phyloP scores from a whole-genome alignment of 2,888 invertebrate species.

The Rutpela maculata region DNA sequence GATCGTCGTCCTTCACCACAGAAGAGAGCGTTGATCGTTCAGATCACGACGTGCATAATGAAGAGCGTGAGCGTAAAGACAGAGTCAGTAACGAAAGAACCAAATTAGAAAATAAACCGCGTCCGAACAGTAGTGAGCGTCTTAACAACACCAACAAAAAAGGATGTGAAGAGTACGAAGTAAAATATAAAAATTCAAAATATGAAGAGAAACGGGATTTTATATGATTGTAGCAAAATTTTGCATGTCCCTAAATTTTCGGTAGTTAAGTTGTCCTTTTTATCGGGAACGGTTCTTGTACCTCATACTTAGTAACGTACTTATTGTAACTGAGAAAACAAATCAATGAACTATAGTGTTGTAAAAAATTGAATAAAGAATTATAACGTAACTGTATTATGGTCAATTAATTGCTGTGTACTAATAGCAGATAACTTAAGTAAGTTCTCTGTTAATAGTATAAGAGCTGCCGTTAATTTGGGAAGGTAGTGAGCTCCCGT shows the following conservation, averaged over 20 bases:
- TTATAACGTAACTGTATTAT: too few relatives aligned
- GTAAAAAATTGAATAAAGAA: neutral
- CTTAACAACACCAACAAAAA: neutral
- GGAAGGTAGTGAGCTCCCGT: too few relatives aligned
- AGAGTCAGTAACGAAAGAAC: neutral
- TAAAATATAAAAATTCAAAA: conserved; percentile 31
- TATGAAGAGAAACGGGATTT: conserved; percentile 31
- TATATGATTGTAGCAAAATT: conserved; percentile 9
- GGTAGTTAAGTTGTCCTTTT: neutral
- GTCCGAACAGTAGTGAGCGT: neutral
- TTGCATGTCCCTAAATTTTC: neutral
- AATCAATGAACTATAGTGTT: neutral
- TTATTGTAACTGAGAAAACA: neutral
- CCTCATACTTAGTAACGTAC: neutral
- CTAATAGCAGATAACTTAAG: too few relatives aligned
- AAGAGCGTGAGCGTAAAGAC: neutral
- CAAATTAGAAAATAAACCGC: neutral
- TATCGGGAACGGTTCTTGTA: neutral
- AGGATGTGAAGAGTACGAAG: conserved; percentile 18
- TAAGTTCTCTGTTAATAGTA: too few relatives aligned
- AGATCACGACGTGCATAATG: neutral
- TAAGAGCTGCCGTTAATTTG: too few relatives aligned
- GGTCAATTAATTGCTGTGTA: too few relatives aligned
- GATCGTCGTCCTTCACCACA: conserved; percentile 12
- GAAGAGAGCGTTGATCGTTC: conserved; percentile 27